A percentile compares a stretch with the other conserved stretches of the same genome.
These are phyloP conservation scores for Micromys minutus DNA, from an alignment of 2,113 vertebrate species.

Conservation along the genomic window DNA sequence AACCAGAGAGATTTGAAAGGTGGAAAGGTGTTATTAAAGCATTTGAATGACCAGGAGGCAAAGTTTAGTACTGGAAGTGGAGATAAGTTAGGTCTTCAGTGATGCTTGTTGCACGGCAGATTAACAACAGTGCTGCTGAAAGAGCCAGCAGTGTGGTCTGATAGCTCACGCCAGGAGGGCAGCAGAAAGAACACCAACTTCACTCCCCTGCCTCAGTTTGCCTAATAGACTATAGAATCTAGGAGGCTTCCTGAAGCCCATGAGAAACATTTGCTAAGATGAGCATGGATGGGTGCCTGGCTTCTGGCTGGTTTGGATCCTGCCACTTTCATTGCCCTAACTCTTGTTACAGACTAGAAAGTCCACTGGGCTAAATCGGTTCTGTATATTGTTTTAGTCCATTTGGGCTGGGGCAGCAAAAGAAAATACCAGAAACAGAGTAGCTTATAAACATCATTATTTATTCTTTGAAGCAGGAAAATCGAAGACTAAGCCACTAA, in stretches of 20 bases:
- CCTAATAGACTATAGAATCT: background rate
- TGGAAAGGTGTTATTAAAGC: background rate
- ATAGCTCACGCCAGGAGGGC: no score
- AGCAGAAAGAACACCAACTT: background rate
- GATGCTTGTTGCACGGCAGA: background rate
- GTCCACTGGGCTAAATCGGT: background rate
- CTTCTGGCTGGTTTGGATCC: slow-evolving; percentile 3
- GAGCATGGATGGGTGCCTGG: background rate
- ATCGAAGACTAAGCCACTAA: background rate
- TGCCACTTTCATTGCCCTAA: background rate
- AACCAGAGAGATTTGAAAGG: background rate
- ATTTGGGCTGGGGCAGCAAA: background rate
- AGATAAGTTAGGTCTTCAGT: background rate
- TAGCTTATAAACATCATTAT: background rate
- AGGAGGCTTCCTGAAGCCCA: background rate
- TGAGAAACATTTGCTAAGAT: slow-evolving; percentile 5
- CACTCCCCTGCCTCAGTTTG: slow-evolving; percentile 16
- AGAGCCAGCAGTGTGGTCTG: background rate
- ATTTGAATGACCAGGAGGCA: background rate
- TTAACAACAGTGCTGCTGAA: background rate
- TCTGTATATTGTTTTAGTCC: background rate
- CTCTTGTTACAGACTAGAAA: background rate
- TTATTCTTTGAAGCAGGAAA: background rate
- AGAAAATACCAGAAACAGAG: background rate
- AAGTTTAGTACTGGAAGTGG: background rate